Base-by-base conservation (phyloP, 2,797 vertebrate genomes). In the Acrocephalus scirpaceus region DNA sequence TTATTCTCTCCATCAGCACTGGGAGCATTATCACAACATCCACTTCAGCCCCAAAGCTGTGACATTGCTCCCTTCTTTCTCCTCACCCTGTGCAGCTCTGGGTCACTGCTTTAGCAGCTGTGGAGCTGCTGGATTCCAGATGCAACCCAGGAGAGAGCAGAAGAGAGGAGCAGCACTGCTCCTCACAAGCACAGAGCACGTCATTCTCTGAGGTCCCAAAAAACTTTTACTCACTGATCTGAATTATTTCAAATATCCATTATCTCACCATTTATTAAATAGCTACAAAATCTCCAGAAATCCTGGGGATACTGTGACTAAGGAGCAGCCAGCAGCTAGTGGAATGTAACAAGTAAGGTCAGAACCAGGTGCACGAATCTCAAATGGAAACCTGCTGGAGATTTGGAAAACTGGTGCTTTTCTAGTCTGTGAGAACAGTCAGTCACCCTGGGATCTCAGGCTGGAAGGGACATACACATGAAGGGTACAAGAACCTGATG, bases 381-480 rank as follows among this genome's bases (percentile, higher is more conserved):
- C 66, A 81, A 80, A 92, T 18, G 36, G 54, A 73, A 92, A 48
- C 13, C 7, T 1, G 29, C 23, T 47, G 71, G 44, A 69, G 6
- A 6, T 40, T 22, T 40, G 40, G 27, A 75, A 81, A 88, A 61
- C 4, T 4, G 11, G 27, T 48, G 29, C 45, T 67, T 54, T 78
- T 15, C 58, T 42, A 13, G 50, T 38, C 50, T 62, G 42, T 13
- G 13, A 16, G 69, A 81, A 53, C 10, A 23, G 42, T 14, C 44
- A 32, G n/a, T 8, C 47, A 65, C 12, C 11, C 26, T 25, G 34
- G 71, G 32, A 61, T 38, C 69, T 60, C 34, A 3, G 19, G 23
- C 21, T 29, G 18, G 36, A 88, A 72, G 30, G n/a, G 25, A 60
- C 9, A 13, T 1, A n/a, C 0, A 0, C 18, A 34, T 3, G 29